phyloP scores from a whole-genome alignment of 2,113 vertebrate genomes.

The Rhizomys pruinosus region DNA sequence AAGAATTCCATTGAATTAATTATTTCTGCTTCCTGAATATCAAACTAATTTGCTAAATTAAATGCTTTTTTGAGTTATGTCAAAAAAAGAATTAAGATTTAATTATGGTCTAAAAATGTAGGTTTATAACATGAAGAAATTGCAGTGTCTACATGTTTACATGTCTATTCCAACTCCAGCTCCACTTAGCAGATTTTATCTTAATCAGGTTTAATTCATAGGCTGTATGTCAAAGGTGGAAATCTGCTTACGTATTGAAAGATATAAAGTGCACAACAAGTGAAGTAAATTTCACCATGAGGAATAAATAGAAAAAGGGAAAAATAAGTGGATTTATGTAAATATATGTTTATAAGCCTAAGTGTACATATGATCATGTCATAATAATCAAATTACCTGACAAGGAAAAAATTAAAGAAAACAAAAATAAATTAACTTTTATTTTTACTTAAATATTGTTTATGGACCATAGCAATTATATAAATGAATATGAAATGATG shows the following conservation, averaged over 20 bases:
- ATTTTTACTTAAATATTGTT: not conserved
- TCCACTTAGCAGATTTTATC: not conserved
- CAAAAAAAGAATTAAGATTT: conserved; percentile 78
- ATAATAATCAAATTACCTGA: not conserved
- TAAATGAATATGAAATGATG: not conserved
- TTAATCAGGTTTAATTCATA: not conserved
- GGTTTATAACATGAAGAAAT: not conserved
- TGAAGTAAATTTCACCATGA: not conserved
- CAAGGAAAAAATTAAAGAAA: not conserved
- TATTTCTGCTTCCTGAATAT: conserved; percentile 80
- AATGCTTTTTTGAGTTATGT: conserved; percentile 82
- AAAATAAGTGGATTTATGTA: not conserved
- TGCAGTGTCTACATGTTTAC: not conserved
- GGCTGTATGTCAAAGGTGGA: not conserved
- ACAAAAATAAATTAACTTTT: not conserved
- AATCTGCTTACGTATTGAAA: not conserved
- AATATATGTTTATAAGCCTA: not conserved
- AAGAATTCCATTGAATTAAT: conserved; percentile 85
- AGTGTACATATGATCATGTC: not conserved
- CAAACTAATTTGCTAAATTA: conserved; percentile 84
- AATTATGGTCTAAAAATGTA: conserved; percentile 69
- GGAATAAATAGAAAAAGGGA: not conserved
- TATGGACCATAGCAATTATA: not conserved
- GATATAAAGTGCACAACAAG: not conserved
- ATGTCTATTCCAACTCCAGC: not conserved